Evolutionary conservation across 2,888 invertebrate genomes (phyloP).

Genomic region (Pocota personata): DNA sequence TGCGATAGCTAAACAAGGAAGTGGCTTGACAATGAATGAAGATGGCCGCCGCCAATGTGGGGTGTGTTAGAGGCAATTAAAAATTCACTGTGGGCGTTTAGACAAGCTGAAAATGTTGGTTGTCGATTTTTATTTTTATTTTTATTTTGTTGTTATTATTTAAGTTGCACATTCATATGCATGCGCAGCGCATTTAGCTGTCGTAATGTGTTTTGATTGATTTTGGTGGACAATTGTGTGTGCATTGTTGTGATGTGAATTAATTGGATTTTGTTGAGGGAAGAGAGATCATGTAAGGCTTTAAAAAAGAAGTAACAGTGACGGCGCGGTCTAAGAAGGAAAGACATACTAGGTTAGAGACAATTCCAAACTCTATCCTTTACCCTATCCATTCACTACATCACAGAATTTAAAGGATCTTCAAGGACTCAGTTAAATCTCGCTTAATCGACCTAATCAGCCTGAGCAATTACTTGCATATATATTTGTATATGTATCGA

Average conservation of each 20-base stretch:
- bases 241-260: slow-evolving; percentile 21
- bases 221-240: slow-evolving; percentile 6
- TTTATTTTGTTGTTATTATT: too few species aligned
- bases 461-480: too few species aligned
- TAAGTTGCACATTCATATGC: slow-evolving; percentile 35
- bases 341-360: too few species aligned
- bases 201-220: slow-evolving; percentile 23
- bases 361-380: too few species aligned
- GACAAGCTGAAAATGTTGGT: slow-evolving; percentile 12
- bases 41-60: slow-evolving; percentile 30
- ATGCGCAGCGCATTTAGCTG: background rate
- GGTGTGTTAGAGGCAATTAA: slow-evolving; percentile 50
- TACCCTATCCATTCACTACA: too few species aligned
- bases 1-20: slow-evolving; percentile 67
- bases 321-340: background rate
- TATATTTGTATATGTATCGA: too few species aligned
- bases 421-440: too few species aligned
- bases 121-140: too few species aligned
- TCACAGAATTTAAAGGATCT: too few species aligned
- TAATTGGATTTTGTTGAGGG: background rate
- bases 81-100: slow-evolving; percentile 54
- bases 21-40: slow-evolving; percentile 52
- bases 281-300: background rate
- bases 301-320: background rate
- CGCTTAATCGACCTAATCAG: too few species aligned